A percentile compares a stretch with the other conserved stretches of the same genome.
phyloP scores from a whole-genome alignment of 2,113 vertebrate genomes.

The Antechinus stuartii region DNA sequence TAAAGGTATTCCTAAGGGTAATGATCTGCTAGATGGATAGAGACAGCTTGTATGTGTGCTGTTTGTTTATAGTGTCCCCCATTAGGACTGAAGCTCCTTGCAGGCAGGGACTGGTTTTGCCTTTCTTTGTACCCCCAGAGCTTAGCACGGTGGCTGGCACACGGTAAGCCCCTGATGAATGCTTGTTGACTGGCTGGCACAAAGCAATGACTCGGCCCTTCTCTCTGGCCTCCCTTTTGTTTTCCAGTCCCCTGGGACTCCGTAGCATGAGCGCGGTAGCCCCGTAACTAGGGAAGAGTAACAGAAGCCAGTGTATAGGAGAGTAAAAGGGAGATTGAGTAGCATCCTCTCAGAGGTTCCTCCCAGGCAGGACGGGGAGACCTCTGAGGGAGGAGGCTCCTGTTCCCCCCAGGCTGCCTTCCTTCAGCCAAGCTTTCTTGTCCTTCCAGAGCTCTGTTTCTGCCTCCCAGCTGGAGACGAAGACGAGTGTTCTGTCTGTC shows the following conservation, averaged over 20 bases:
- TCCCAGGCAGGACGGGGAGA: neutral
- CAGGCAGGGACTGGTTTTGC: too few species aligned
- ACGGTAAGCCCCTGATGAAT: neutral
- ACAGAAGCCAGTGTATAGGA: neutral
- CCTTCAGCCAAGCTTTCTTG: neutral
- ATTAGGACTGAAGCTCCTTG: conserved; percentile 18
- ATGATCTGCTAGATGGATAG: too few species aligned
- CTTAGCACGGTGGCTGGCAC: too few species aligned
- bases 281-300: neutral
- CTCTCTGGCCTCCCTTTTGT: neutral
- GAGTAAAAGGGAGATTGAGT: neutral
- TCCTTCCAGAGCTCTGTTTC: neutral
- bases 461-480: neutral
- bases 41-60: neutral
- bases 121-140: too few species aligned
- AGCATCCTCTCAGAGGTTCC: neutral
- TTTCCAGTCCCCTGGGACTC: neutral
- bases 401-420: neutral
- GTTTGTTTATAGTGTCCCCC: conserved; percentile 67
- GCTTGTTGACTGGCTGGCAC: neutral
- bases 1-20: too few species aligned
- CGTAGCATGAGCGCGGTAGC: neutral
- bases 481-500: conserved; percentile 68
- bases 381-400: neutral
- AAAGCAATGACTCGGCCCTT: neutral